A percentile compares a stretch with the other conserved stretches of the same genome.
Conservation (phyloP, 2,113 vertebrate species). For the Syrrhaptes paradoxus region DNA sequence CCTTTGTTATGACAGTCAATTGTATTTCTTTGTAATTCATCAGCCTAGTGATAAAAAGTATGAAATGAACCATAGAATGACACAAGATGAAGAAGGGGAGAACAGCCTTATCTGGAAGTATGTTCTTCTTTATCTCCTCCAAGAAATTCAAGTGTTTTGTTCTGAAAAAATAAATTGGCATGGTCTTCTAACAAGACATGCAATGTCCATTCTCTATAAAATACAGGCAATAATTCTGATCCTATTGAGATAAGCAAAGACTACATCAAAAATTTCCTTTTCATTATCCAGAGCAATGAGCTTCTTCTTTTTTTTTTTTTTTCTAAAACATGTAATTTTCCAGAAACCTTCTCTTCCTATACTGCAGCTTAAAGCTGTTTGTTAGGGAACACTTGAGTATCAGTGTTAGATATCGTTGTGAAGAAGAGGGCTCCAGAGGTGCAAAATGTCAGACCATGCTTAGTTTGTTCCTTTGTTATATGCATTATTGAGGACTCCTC, state of each 20-base stretch:
- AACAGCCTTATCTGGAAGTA: not conserved
- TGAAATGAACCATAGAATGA: not conserved
- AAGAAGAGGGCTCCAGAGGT: not conserved
- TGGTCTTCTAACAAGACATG: not conserved
- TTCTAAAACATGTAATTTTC: not conserved
- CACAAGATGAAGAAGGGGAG: not conserved
- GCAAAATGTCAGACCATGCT: not conserved
- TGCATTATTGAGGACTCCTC: not conserved
- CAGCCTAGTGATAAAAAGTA: not conserved
- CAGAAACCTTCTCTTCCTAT: not conserved
- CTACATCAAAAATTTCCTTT: not conserved
- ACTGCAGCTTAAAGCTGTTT: not conserved
- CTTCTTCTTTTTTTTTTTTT: not conserved
- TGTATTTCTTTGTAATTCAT: not conserved
- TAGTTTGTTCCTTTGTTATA: not conserved
- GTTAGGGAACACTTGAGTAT: not conserved
- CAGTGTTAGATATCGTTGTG: not conserved
- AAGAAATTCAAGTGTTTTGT: not conserved
- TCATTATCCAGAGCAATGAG: not conserved
- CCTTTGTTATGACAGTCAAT: not conserved
- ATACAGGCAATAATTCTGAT: not conserved
- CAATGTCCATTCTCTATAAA: not conserved
- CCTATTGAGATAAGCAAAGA: not conserved
- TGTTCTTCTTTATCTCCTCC: not conserved
- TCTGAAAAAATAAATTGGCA: not conserved